Conservation (phyloP, 2,797 vertebrate species). For the Smutsia temminckii region DNA sequence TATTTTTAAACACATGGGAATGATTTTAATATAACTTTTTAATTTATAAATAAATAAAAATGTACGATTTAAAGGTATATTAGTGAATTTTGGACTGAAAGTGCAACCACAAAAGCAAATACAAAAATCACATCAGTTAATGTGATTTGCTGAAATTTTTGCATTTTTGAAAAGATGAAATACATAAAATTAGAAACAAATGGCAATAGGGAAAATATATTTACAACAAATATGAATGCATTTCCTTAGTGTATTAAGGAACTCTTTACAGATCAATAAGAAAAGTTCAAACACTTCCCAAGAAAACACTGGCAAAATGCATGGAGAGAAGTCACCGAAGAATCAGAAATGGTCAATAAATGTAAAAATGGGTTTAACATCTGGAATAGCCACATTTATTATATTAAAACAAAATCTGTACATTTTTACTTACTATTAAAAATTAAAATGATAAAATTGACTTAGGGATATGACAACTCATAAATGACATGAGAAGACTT, state of each 20-base stretch:
- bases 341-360: constrained; percentile 1
- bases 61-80: neutral
- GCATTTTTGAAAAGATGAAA: neutral
- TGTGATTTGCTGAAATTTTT: neutral
- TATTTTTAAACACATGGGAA: neutral
- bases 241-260: neutral
- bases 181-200: neutral
- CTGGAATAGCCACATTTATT: neutral
- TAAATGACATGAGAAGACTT: neutral
- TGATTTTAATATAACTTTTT: neutral
- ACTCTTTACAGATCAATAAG: neutral
- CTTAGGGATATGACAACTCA: neutral
- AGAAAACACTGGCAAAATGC: neutral
- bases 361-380: neutral
- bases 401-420: neutral
- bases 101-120: neutral
- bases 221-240: neutral
- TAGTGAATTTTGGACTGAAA: neutral
- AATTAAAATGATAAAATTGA: neutral
- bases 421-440: neutral
- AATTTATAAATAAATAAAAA: neutral
- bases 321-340: neutral
- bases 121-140: neutral
- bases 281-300: neutral
- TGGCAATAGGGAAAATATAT: neutral